Base-by-base conservation (phyloP, 2,888 invertebrate genomes). In the Pedicia rivosa region DNA sequence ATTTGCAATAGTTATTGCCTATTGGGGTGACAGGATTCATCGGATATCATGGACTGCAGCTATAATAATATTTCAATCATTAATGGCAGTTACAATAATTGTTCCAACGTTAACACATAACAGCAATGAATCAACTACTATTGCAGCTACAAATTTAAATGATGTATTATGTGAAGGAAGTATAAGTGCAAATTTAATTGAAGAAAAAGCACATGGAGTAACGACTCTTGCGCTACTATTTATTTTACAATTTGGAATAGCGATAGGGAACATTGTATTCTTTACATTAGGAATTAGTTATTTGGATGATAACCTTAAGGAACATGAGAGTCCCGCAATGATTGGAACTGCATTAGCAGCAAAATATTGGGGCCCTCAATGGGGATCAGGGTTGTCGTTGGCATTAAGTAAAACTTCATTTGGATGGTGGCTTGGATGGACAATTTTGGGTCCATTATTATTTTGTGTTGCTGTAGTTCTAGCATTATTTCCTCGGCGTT, bases 241-340 rank as follows among this genome's bases (percentile, higher is more conserved):
- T 30, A 40, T 63, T 1, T 57, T 66, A 1, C 69, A 70, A 48
- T 46, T 69, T 33, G 48, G 62, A 1, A 52, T 60, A 34, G 68
- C 65, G 35, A 48, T 68, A 39, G 65, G 60, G 1, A 58, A 59
- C 12, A 49, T 67, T 20, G 64, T 67, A 1, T 69, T 67, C 44
- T 65, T 65, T 30, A 59, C 67, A 1, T 60, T 71, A 13, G 73
- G 72, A 6, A 53, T 74, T 14, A 65, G 67, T 4, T 74, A 72
- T 45, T 56, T 74, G 7, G 74, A 74, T 42, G 74, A 74, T 44
- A 73, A 74, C 48, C 65, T 68, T 1, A 56, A 62, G 16, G 62
- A 59, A 14, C 56, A 62, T 35, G 62, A 67, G 32, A 63, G 67
- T 40, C 62, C 70, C 2, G 59, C 62, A 2, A 59, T 59, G 20